Conservation (phyloP, 2,113 vertebrate genomes). For the Chionomys nivalis region DNA sequence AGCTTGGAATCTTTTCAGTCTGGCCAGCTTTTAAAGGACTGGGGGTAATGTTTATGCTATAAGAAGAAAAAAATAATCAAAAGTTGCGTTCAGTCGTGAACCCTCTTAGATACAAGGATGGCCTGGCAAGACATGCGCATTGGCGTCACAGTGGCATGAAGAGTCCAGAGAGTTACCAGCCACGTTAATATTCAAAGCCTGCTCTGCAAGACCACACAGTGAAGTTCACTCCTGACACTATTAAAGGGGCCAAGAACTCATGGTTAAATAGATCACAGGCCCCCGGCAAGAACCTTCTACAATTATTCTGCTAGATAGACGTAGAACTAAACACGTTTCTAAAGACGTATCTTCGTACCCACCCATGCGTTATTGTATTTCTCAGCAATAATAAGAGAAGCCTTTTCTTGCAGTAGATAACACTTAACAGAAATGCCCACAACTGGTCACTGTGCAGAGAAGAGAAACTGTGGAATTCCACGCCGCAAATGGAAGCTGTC, state of each 20-base stretch:
- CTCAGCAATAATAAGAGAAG: background rate
- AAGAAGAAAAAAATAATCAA: background rate
- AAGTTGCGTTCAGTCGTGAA: background rate
- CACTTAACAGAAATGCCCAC: background rate
- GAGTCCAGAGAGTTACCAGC: background rate
- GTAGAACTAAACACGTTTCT: background rate
- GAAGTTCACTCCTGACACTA: background rate
- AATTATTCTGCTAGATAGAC: background rate
- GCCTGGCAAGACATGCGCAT: no score
- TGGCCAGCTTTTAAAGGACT: background rate
- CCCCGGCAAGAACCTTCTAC: background rate
- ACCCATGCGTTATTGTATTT: background rate
- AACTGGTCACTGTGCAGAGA: background rate
- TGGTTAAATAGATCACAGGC: background rate
- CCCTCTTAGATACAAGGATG: no score
- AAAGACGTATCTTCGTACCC: background rate
- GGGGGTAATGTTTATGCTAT: no score
- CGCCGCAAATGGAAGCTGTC: no score
- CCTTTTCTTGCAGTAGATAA: background rate
- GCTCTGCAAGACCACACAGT: background rate
- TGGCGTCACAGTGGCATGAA: background rate
- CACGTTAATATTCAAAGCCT: background rate
- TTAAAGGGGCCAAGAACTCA: background rate
- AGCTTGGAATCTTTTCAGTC: background rate
- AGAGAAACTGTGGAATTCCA: background rate